Conservation (phyloP, 2,113 vertebrate species). For the Tenebrosternarchus preto region DNA sequence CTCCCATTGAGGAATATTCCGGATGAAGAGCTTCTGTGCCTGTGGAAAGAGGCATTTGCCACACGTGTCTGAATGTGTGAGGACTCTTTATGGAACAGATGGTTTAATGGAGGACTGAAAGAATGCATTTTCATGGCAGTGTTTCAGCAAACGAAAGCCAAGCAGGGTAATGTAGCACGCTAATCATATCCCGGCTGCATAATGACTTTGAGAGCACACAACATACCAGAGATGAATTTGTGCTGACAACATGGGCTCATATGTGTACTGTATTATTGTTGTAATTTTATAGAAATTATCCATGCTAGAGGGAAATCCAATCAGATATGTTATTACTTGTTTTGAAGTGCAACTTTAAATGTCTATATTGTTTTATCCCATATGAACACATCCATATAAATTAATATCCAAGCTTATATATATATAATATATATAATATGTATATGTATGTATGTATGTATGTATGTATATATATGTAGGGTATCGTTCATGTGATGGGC, state of each 20-base stretch:
- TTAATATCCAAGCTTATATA: background rate
- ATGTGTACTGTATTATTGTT: conserved; percentile 53
- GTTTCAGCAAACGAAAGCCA: background rate
- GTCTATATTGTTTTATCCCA: background rate
- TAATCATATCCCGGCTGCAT: conserved; percentile 14
- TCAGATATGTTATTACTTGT: conserved; percentile 50
- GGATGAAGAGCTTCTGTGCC: conserved; percentile 10
- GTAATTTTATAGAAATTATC: conserved; percentile 47
- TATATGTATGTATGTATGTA: too few relatives aligned
- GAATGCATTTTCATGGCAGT: conserved; percentile 2
- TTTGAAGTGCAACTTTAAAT: conserved; percentile 45
- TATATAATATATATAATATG: too few relatives aligned
- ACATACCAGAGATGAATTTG: conserved; percentile 41
- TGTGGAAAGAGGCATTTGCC: conserved; percentile 16
- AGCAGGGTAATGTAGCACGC: conserved; percentile 13
- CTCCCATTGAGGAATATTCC: conserved; percentile 3
- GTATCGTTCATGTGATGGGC: background rate
- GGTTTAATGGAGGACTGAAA: conserved; percentile 27
- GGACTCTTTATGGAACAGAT: conserved; percentile 30
- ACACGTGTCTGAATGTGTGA: conserved; percentile 41
- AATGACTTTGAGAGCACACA: conserved; percentile 16
- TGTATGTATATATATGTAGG: background rate
- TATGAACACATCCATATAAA: background rate
- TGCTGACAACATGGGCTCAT: conserved; percentile 22
- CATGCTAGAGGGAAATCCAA: conserved; percentile 50